phyloP scores from a whole-genome alignment of 1,140 invertebrate species.

The Drosophila quadrilineata region DNA sequence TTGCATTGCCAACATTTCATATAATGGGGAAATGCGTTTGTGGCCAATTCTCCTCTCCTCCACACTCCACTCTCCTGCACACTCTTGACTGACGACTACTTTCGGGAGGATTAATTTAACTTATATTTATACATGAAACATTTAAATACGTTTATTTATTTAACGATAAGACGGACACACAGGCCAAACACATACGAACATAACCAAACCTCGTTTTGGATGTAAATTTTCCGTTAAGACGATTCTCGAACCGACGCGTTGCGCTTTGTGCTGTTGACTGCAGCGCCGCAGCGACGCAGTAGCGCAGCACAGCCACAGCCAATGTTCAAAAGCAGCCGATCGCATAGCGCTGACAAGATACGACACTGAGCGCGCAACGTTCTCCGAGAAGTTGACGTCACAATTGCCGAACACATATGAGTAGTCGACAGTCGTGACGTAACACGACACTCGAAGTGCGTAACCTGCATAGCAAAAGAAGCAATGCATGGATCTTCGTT shows the following conservation, averaged over 20 bases:
- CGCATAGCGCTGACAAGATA: slow-evolving; percentile 10
- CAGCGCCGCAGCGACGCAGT: slow-evolving; percentile 29
- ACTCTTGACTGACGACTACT: too few relatives aligned
- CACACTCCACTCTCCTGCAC: too few relatives aligned
- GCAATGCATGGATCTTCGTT: neutral
- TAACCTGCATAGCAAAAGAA: neutral
- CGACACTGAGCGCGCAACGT: neutral
- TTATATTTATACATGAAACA: too few relatives aligned
- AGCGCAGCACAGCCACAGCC: slow-evolving; percentile 21
- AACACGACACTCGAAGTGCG: neutral
- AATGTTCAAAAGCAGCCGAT: slow-evolving; percentile 35
- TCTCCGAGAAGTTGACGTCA: slow-evolving; percentile 4
- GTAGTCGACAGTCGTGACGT: neutral
- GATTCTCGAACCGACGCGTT: slow-evolving; percentile 45
- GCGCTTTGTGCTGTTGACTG: slow-evolving; percentile 67
- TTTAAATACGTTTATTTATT: too few relatives aligned
- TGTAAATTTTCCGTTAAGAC: slow-evolving; percentile 71
- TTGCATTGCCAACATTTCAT: slow-evolving; percentile 34
- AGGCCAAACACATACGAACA: slow-evolving; percentile 11
- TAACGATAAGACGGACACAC: slow-evolving; percentile 15
- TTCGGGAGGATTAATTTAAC: too few relatives aligned
- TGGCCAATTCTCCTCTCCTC: too few relatives aligned
- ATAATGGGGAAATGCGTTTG: slow-evolving; percentile 22
- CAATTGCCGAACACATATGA: neutral
- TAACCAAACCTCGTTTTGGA: neutral